Evolutionary conservation across 2,797 vertebrate species (phyloP).

Genomic region (Anas bahamensis): DNA sequence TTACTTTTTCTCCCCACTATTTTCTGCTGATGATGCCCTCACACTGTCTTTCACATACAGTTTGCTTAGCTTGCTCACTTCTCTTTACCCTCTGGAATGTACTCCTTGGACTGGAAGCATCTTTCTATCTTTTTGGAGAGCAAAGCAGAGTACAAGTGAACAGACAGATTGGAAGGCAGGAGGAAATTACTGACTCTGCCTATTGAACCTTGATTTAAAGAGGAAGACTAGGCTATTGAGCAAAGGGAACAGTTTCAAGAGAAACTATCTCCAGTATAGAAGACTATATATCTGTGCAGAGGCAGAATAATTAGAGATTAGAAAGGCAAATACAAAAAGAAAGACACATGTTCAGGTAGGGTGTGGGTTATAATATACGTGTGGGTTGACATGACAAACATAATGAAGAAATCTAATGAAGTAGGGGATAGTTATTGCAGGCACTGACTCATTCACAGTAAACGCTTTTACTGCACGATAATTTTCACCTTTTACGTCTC

Average conservation of each 20-base stretch:
- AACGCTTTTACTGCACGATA: not conserved
- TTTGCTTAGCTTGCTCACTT: not conserved
- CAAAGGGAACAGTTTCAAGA: not conserved
- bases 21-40: not conserved
- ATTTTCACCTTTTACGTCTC: slow-evolving; percentile 33
- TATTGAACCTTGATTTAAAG: not conserved
- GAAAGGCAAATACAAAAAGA: not conserved
- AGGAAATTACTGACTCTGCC: not conserved
- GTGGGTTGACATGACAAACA: not conserved
- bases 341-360: not conserved
- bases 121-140: not conserved
- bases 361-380: not conserved
- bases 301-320: not conserved
- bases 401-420: not conserved
- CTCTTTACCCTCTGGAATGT: not conserved
- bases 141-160: not conserved
- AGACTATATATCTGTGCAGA: not conserved
- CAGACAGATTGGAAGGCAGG: not conserved
- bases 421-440: not conserved
- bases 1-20: not conserved
- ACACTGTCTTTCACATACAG: not conserved
- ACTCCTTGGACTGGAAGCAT: not conserved
- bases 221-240: not conserved
- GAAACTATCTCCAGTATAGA: not conserved
- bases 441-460: not conserved